Evolutionary conservation across 2,888 invertebrate species (phyloP), one percentile per base, ranked within the genome.

Genomic region (Nezara viridula): DNA sequence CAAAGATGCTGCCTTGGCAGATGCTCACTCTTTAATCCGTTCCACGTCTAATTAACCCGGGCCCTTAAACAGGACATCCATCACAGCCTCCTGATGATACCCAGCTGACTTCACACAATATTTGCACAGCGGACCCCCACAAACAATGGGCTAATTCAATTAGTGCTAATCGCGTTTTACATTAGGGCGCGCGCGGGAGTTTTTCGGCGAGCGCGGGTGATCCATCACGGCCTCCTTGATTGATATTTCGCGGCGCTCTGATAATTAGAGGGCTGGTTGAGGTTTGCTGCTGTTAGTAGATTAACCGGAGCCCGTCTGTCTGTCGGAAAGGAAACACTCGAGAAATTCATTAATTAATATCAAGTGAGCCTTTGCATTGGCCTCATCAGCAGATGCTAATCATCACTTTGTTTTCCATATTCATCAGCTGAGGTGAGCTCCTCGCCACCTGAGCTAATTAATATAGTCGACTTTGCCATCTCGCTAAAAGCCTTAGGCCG

Each of bases 131-230:
- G 88, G 66, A 37, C 66, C 77, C 77, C 21, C 49, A 66, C 73
- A 88, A 88, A 88, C 88, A 88, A 88, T 73, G 47, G 60, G 44
- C 77, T 88, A 88, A 88, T 88, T 88, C 49, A 88, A 88, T 88
- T 88, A 88, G 88, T 37, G 77, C 88, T 88, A 88, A 88, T 88
- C 88, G 88, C 60, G 88, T 88, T 88, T 88, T 88, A 44, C 88
- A 88, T 88, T 88, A 88, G 77, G 60, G 16, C 77, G 47, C 73
- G 27, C 88, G 81, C 81, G 44, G 12, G 44, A 81, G 44, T 44
- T 47, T 47, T 81, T 47, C 81, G 44, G 40, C 81, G 66, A n/a
- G 81, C 81, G 40, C 44, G 24, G 44, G 44, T 47, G 81, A 81
- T 81, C 81, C 81, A 81, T 81, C 81, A 81, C 81, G 81, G 81